Conservation (phyloP, 1,140 invertebrate genomes). For the Drosophila sp. region DNA sequence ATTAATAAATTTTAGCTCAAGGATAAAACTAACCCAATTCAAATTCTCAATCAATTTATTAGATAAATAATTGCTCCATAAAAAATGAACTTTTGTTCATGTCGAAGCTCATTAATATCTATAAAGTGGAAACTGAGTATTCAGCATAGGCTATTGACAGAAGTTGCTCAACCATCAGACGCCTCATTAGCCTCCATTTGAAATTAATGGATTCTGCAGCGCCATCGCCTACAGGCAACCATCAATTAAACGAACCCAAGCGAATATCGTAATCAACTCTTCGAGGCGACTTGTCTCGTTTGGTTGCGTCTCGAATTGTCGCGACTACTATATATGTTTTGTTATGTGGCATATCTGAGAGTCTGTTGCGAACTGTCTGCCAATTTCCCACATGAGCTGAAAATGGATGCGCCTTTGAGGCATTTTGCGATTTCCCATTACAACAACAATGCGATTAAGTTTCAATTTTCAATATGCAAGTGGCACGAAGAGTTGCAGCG, state of each 20-base stretch:
- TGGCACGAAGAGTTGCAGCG: conserved; percentile 18
- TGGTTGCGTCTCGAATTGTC: too few species aligned
- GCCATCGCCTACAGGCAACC: conserved; percentile 49
- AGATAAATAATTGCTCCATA: conserved; percentile 2
- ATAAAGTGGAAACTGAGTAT: conserved; percentile 28
- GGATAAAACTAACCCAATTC: conserved; percentile 1
- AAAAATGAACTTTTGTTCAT: conserved; percentile 16
- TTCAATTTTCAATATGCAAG: conserved; percentile 67
- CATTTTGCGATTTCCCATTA: conserved; percentile 40
- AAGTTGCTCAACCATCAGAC: conserved; percentile 26
- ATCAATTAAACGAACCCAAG: conserved; percentile 66
- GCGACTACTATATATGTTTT: too few species aligned
- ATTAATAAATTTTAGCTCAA: neutral
- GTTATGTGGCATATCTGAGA: conserved; percentile 8
- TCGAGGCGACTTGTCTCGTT: neutral
- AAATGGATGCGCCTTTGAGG: conserved; percentile 39
- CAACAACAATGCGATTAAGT: conserved; percentile 64
- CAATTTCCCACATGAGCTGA: conserved; percentile 6
- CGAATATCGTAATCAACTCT: conserved; percentile 42
- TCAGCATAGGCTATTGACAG: conserved; percentile 25
- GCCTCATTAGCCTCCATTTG: conserved; percentile 47
- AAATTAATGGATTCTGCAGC: conserved; percentile 46
- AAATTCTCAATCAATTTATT: conserved; percentile 2
- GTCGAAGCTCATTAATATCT: conserved; percentile 30
- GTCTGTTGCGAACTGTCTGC: conserved; percentile 16